Evolutionary conservation across 1,140 invertebrate genomes (phyloP), one percentile per base, ranked within the genome.

Genomic region (Drosophila burlai): DNA sequence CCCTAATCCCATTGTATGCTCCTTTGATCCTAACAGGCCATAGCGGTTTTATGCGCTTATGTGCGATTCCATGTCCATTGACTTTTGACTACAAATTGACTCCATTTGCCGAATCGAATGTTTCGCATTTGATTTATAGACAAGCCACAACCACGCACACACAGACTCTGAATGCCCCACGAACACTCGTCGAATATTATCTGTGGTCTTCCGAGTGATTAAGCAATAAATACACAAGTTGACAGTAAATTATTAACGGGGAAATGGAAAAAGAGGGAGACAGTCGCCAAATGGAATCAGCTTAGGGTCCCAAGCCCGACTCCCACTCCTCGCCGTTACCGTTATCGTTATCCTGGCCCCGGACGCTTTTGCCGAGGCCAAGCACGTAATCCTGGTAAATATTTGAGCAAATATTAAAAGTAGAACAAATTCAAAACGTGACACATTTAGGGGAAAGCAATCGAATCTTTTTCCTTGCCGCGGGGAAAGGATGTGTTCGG

Each of bases 201-300:
- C 85, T 90, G 69, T 54, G 79, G 71, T 76, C 81, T 89, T 89
- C 85, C 85, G 80, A 89, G 85, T 85, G 85, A 89, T 89, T 89
- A 90, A 85, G 81, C 85, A 89, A 89, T 85, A 89, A 90, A 85
- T 80, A 85, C 69, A 81, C 67, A 68, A 82, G 75, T 85, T 89
- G 85, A 90, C 85, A 89, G 81, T 84, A 80, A 89, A 84, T 84
- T 84, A 89, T 89, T 80, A 89, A 89, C 77, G 59, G 43, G 46
- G 60, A 61, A 59, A 47, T 49, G 52, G 49, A 43, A 58, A 61
- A 50, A 34, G 21, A 42, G n/a, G 50, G 54, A 59, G 34, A 57
- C 54, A 26, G 54, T 57, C 40, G 54, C 54, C 54, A 65, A 80
- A 66, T 67, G 71, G 42, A 52, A 54, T 18, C 55, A 61, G 68